Evolutionary conservation across 2,113 vertebrate genomes (phyloP).

Genomic region (Cebus imitator): DNA sequence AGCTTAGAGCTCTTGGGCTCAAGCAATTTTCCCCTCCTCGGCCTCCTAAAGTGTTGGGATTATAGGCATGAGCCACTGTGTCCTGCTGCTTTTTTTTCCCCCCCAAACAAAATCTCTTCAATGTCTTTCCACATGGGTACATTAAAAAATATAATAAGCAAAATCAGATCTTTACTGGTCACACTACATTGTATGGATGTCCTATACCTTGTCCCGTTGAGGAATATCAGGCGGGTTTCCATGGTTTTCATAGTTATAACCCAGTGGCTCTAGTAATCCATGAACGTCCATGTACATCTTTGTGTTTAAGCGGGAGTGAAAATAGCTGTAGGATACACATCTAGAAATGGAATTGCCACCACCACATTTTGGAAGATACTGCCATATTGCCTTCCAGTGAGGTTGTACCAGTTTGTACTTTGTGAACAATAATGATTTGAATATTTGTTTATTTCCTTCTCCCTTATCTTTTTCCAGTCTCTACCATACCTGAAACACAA

Average conservation of each 20-base stretch:
- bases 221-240: background rate
- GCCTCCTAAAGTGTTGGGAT: background rate
- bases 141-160: background rate
- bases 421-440: background rate
- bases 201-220: background rate
- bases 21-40: background rate
- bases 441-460: background rate
- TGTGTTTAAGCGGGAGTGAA: background rate
- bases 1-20: background rate
- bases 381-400: background rate
- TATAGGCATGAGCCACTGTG: background rate
- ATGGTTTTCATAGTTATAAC: background rate
- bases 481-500: background rate
- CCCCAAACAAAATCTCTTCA: background rate
- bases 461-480: background rate
- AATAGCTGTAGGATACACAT: background rate
- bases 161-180: background rate
- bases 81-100: background rate
- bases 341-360: background rate
- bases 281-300: background rate
- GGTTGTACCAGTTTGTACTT: background rate
- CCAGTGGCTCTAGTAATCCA: no score
- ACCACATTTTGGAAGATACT: background rate
- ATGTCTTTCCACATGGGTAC: background rate
- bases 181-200: background rate